These are phyloP conservation scores for Drosophila aff. DNA, from an alignment of 1,140 invertebrate species.

Conservation along the genomic window DNA sequence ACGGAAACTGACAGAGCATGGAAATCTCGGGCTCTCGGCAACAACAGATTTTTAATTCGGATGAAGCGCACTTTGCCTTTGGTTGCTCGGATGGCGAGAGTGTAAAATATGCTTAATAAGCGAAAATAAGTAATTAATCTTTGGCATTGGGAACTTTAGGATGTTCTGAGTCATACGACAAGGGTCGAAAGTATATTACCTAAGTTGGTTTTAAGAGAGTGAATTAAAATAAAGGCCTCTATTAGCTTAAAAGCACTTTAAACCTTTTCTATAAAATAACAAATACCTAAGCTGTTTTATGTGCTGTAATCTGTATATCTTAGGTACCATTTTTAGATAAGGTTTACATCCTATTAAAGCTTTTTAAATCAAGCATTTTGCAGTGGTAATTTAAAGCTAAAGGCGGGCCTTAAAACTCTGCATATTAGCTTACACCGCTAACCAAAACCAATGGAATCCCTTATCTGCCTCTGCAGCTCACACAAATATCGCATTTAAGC, in stretches of 20 bases:
- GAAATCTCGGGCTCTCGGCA: conserved; percentile 35
- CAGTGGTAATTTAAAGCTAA: background rate
- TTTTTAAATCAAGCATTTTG: background rate
- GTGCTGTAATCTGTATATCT: background rate
- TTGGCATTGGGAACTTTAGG: background rate
- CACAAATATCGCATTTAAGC: conserved; percentile 67
- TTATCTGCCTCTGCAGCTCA: conserved; percentile 34
- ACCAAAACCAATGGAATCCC: conserved; percentile 15
- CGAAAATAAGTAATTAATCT: conserved; percentile 20
- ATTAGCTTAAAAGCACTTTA: background rate
- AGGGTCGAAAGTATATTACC: background rate
- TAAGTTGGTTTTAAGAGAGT: background rate
- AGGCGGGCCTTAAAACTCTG: background rate
- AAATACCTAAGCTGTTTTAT: background rate
- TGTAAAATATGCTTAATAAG: conserved; percentile 23
- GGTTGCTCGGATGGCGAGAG: background rate
- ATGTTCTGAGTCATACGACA: background rate
- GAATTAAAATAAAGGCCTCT: background rate
- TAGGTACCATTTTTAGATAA: background rate
- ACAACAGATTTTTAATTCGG: conserved; percentile 17
- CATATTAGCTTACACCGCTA: conserved; percentile 17
- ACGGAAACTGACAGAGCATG: conserved; percentile 41
- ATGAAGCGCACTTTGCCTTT: conserved; percentile 27
- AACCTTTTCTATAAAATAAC: background rate
- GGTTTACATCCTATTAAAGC: background rate